Conservation (phyloP, 1,140 invertebrate genomes). For the Venustaconcha ellipsiformis region DNA sequence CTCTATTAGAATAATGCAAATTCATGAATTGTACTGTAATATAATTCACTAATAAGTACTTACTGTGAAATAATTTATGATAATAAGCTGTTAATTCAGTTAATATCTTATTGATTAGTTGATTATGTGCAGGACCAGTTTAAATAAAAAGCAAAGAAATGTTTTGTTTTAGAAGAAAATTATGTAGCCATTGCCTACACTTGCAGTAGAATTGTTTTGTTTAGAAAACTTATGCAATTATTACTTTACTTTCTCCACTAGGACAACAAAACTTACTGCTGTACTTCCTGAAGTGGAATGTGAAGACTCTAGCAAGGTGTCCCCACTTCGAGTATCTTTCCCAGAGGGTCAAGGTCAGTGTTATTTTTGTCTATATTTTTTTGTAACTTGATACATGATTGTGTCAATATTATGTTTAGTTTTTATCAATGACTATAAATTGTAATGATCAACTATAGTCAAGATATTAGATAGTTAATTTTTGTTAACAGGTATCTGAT, state of each 20-base stretch:
- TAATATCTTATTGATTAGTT: background rate
- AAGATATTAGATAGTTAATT: no score
- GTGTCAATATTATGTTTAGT: no score
- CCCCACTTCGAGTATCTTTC: constrained; percentile 59
- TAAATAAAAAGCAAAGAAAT: background rate
- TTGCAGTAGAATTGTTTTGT: background rate
- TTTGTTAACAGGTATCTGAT: no score
- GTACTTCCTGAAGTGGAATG: constrained; percentile 56
- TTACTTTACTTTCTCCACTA: constrained; percentile 27
- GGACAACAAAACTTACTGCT: constrained; percentile 39
- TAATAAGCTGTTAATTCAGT: no score
- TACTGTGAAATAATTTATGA: no score
- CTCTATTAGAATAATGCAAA: no score
- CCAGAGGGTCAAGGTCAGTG: constrained; percentile 54
- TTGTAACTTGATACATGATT: no score
- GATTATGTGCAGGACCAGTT: background rate
- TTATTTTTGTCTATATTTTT: no score
- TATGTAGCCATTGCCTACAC: background rate
- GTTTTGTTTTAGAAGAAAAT: background rate
- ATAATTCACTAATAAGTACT: no score
- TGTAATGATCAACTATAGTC: no score
- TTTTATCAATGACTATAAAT: no score
- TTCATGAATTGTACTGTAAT: no score
- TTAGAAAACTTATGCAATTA: background rate
- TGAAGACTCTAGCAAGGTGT: constrained; percentile 63